These are phyloP conservation scores for Stramonita haemastoma DNA, from an alignment of 2,888 invertebrate species.

Conservation along the genomic window DNA sequence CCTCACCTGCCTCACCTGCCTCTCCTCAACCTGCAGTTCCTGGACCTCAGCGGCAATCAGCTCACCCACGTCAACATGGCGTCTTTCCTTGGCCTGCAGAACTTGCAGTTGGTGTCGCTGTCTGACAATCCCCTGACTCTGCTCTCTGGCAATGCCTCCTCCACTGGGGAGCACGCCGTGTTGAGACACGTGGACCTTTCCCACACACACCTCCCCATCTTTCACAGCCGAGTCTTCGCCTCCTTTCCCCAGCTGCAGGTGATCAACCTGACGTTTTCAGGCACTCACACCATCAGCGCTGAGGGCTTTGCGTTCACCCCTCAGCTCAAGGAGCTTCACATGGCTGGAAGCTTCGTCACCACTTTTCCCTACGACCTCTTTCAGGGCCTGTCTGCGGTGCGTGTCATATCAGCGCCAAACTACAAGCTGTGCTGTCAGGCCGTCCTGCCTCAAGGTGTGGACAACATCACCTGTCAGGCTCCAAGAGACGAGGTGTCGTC, in stretches of 20 bases:
- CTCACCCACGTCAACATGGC: neutral
- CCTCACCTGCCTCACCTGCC: neutral
- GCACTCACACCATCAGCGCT: neutral
- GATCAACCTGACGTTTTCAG: neutral
- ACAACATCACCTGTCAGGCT: neutral
- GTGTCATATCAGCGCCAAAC: neutral
- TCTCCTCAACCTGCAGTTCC: neutral
- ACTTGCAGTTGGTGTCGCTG: neutral
- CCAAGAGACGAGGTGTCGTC: slow-evolving; percentile 9
- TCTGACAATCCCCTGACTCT: neutral
- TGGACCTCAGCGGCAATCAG: neutral
- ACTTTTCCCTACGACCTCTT: neutral
- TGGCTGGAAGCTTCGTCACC: neutral
- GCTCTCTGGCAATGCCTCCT: neutral
- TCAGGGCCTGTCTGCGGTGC: neutral
- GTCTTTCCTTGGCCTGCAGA: neutral
- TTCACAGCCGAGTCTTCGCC: neutral
- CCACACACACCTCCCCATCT: neutral
- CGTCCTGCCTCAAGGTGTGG: neutral
- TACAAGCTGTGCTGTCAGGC: neutral
- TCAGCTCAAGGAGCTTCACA: neutral
- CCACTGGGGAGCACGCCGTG: neutral
- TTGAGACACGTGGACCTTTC: neutral
- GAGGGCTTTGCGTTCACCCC: neutral
- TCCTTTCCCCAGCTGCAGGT: neutral